phyloP scores from a whole-genome alignment of 2,888 invertebrate genomes.

The Ceraclea dissimilis region DNA sequence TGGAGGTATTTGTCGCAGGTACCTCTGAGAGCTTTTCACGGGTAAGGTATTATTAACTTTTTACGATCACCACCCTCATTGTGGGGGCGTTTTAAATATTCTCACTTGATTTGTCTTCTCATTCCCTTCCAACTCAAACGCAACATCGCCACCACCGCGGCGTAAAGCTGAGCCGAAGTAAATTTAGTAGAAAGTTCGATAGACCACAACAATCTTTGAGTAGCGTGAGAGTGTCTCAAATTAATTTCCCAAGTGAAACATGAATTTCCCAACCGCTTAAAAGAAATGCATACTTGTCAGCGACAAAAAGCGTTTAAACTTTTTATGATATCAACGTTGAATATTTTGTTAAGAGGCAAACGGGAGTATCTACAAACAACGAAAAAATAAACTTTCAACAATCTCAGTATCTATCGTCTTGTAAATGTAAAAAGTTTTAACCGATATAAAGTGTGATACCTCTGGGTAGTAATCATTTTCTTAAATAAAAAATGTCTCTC shows the following conservation, averaged over 20 bases:
- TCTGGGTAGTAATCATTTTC: neutral
- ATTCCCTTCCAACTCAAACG: neutral
- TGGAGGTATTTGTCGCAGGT: constrained; percentile 19
- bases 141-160: neutral
- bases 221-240: constrained; percentile 23
- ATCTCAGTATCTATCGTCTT: neutral
- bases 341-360: constrained; percentile 16
- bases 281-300: constrained; percentile 20
- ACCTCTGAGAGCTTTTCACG: constrained; percentile 16
- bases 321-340: constrained; percentile 21
- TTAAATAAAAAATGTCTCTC: neutral
- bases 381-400: constrained; percentile 9
- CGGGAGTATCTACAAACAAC: neutral
- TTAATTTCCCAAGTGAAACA: constrained; percentile 26
- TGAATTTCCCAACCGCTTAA: constrained; percentile 25
- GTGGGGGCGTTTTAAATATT: constrained; percentile 13
- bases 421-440: constrained; percentile 11
- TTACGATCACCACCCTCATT: constrained; percentile 15
- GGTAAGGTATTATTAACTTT: constrained; percentile 21
- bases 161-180: constrained; percentile 16
- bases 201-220: constrained; percentile 8
- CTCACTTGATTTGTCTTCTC: constrained; percentile 17
- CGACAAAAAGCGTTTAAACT: constrained; percentile 14
- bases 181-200: constrained; percentile 23
- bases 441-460: constrained; percentile 7